phyloP scores from a whole-genome alignment of 2,113 vertebrate genomes.

The Rhinoptilus africanus region DNA sequence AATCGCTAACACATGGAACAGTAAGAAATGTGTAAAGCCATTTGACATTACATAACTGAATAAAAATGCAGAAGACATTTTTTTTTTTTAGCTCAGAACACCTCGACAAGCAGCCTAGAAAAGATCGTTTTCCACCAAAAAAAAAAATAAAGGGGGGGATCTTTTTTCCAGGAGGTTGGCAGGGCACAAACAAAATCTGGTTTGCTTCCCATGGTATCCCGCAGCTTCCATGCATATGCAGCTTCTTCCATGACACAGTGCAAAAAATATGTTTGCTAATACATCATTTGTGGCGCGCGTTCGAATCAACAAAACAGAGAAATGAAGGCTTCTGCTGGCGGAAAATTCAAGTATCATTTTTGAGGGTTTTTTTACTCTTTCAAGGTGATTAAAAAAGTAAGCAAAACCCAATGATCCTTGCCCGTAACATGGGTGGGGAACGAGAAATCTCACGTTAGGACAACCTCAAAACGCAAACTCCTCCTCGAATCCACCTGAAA shows the following conservation, averaged over 20 bases:
- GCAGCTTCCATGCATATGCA: neutral
- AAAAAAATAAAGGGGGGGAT: neutral
- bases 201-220: neutral
- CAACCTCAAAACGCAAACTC: neutral
- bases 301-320: neutral
- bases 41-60: neutral
- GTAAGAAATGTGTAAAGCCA: neutral
- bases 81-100: neutral
- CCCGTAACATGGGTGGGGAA: neutral
- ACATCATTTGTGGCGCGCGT: neutral
- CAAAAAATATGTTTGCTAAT: neutral
- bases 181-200: neutral
- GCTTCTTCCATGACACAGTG: neutral
- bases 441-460: neutral
- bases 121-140: neutral
- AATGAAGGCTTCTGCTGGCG: neutral
- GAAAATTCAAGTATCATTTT: neutral
- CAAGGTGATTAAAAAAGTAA: neutral
- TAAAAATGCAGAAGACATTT: neutral
- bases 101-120: neutral
- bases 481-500: neutral
- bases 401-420: neutral
- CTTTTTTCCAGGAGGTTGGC: neutral
- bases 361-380: neutral
- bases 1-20: conserved; percentile 11